Conservation (phyloP, 2,797 vertebrate genomes). For the Enteromius anoplus region DNA sequence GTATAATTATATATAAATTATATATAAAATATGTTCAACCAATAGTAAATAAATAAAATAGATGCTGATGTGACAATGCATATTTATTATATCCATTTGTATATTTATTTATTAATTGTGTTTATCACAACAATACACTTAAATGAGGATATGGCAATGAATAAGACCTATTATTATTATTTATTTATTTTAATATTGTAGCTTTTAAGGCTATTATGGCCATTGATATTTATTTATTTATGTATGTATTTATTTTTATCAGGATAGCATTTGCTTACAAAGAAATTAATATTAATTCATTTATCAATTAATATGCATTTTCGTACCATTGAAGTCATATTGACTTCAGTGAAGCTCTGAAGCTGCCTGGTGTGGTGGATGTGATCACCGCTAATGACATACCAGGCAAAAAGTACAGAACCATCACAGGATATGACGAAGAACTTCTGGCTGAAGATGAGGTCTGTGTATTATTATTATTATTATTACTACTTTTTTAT, state of each 20-base stretch:
- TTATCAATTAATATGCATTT: not conserved
- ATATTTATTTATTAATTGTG: not conserved
- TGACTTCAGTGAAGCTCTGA: constrained; percentile 80
- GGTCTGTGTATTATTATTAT: not conserved
- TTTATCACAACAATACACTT: not conserved
- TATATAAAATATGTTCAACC: not conserved
- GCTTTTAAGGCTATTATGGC: not conserved
- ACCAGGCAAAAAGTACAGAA: constrained; percentile 79
- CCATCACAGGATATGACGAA: constrained; percentile 64
- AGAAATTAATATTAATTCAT: not conserved
- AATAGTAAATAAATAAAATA: not conserved
- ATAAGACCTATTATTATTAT: too few relatives aligned
- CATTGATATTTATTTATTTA: not conserved
- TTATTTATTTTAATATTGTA: not conserved
- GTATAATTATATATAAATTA: too few relatives aligned
- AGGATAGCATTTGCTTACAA: not conserved
- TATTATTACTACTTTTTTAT: not conserved
- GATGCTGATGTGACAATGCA: not conserved
- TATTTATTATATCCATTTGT: not conserved
- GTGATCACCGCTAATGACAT: constrained; percentile 83
- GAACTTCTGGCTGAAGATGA: constrained; percentile 69
- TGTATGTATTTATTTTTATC: not conserved
- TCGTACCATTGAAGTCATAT: constrained; percentile 72
- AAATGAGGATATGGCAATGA: not conserved
- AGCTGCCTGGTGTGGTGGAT: constrained; percentile 80